phyloP scores from a whole-genome alignment of 2,797 vertebrate genomes.

The Tragopan temminckii region DNA sequence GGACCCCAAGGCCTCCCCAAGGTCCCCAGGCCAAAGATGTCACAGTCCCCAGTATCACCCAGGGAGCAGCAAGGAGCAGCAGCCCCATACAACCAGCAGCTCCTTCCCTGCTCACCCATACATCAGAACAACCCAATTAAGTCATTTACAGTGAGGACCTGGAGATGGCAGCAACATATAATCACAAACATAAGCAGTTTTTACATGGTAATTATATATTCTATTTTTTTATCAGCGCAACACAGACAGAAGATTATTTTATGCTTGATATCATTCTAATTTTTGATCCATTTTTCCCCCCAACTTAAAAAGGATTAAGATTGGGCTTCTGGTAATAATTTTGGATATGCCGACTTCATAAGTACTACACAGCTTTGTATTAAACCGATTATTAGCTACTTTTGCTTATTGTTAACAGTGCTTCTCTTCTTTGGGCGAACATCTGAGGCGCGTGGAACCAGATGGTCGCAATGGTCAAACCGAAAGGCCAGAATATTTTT shows the following conservation, averaged over 20 bases:
- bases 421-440: background rate
- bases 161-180: slow-evolving; percentile 85
- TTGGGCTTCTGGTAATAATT: slow-evolving; percentile 66
- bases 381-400: slow-evolving; percentile 9
- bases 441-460: background rate
- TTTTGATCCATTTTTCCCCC: slow-evolving; percentile 63
- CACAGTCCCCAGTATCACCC: background rate
- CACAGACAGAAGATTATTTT: slow-evolving; percentile 83
- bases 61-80: background rate
- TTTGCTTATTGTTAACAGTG: background rate
- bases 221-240: slow-evolving; percentile 77
- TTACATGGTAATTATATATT: slow-evolving; percentile 79
- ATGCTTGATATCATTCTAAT: slow-evolving; percentile 82
- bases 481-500: background rate
- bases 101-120: background rate
- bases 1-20: too few relatives aligned
- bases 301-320: slow-evolving; percentile 74
- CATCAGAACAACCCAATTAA: slow-evolving; percentile 70
- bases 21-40: background rate
- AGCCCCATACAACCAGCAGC: background rate
- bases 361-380: slow-evolving; percentile 17
- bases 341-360: slow-evolving; percentile 28
- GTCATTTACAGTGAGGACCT: slow-evolving; percentile 79
- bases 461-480: slow-evolving; percentile 44
- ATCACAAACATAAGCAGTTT: slow-evolving; percentile 81